Conservation (phyloP, 2,113 vertebrate genomes). For the Acrocephalus kingi region DNA sequence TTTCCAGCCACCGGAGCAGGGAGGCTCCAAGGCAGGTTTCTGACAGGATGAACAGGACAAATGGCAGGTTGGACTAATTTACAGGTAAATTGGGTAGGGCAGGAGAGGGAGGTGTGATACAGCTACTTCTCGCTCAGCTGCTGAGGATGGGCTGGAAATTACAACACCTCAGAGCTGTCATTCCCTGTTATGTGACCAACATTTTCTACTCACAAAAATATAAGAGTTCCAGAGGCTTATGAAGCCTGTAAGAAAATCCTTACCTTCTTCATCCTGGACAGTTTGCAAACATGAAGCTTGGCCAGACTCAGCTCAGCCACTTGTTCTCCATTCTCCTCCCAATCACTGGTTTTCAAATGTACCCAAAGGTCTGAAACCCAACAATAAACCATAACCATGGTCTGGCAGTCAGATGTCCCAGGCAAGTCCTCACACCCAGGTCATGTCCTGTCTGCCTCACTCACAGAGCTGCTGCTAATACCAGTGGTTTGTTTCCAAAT, state of each 20-base stretch:
- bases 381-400: rapidly evolving
- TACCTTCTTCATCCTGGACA: neutral
- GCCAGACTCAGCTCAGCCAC: neutral
- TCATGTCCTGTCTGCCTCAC: neutral
- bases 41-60: neutral
- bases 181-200: neutral
- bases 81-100: neutral
- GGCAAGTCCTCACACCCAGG: neutral
- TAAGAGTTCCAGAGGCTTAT: neutral
- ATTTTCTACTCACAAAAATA: neutral
- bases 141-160: neutral
- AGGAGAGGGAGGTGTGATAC: neutral
- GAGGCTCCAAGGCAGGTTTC: neutral
- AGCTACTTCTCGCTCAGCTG: neutral
- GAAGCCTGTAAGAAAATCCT: neutral
- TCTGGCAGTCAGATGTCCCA: neutral
- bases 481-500: neutral
- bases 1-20: neutral
- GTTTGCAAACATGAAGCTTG: neutral
- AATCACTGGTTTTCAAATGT: neutral
- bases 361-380: neutral
- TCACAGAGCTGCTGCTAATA: neutral
- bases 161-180: rapidly evolving
- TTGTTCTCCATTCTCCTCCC: neutral
- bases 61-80: neutral